phyloP scores from a whole-genome alignment of 2,113 vertebrate species.

The Melanotaenia duboulayi region DNA sequence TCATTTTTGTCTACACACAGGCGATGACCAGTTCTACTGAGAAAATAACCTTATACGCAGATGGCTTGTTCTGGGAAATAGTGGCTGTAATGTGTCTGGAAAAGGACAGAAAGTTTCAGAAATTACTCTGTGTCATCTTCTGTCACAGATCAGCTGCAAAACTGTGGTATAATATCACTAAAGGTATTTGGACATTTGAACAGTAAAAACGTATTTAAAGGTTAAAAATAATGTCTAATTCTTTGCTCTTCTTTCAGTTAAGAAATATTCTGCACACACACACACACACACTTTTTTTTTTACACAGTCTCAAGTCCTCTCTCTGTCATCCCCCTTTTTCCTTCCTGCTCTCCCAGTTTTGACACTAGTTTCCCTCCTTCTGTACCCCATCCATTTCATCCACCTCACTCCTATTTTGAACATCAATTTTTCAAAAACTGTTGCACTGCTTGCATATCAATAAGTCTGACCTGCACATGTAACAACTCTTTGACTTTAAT shows the following conservation, averaged over 20 bases:
- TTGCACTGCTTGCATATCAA: constrained; percentile 8
- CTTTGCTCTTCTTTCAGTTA: too few species aligned
- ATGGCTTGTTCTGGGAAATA: background rate
- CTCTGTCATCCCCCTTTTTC: background rate
- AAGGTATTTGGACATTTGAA: too few species aligned
- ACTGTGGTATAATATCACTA: too few species aligned
- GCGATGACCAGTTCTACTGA: background rate
- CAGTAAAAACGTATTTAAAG: too few species aligned
- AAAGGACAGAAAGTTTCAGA: background rate
- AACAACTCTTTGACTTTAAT: constrained; percentile 19
- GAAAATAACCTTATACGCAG: background rate
- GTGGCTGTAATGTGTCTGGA: background rate
- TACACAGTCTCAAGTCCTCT: background rate
- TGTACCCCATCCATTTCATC: background rate
- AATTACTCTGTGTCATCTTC: background rate
- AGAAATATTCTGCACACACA: too few species aligned
- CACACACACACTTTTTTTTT: background rate
- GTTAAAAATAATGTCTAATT: too few species aligned
- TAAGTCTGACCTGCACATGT: constrained; percentile 13
- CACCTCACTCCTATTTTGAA: background rate
- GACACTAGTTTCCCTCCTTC: background rate
- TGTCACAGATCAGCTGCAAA: too few species aligned
- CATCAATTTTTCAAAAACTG: constrained; percentile 18
- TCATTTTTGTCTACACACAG: background rate
- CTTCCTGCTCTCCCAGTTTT: background rate